phyloP scores from a whole-genome alignment of 1,140 invertebrate genomes.

The Conus betulinus region DNA sequence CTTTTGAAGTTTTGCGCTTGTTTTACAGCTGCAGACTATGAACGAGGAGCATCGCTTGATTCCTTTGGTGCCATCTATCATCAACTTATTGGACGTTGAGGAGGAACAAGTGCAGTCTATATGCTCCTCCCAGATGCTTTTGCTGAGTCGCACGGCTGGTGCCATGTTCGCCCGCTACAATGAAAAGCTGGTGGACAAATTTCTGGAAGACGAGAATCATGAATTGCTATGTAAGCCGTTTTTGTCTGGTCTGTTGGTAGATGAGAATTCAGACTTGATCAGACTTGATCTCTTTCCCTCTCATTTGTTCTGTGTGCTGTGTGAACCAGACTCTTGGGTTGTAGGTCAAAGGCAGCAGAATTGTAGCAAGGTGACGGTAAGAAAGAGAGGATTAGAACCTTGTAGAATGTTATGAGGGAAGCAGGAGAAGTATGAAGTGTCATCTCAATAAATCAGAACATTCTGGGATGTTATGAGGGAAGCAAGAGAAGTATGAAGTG shows the following conservation, averaged over 20 bases:
- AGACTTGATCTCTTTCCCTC: no score
- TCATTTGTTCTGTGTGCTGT: no score
- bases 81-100: background rate
- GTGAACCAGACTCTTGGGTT: no score
- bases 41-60: slow-evolving; percentile 26
- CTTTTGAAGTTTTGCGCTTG: background rate
- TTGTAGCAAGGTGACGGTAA: no score
- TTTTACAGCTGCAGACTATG: slow-evolving; percentile 27
- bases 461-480: no score
- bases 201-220: slow-evolving; percentile 23
- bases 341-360: no score
- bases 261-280: no score
- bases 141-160: slow-evolving; percentile 12
- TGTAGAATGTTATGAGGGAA: no score
- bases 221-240: background rate
- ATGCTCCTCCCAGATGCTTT: background rate
- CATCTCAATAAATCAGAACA: no score
- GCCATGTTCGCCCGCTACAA: slow-evolving; percentile 24
- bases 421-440: no score
- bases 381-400: no score
- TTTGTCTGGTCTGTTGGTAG: background rate
- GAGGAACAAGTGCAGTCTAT: background rate
- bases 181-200: slow-evolving; percentile 17
- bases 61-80: slow-evolving; percentile 16
- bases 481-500: no score